phyloP scores from a whole-genome alignment of 2,797 vertebrate genomes.

The Syngnathus rostellatus region DNA sequence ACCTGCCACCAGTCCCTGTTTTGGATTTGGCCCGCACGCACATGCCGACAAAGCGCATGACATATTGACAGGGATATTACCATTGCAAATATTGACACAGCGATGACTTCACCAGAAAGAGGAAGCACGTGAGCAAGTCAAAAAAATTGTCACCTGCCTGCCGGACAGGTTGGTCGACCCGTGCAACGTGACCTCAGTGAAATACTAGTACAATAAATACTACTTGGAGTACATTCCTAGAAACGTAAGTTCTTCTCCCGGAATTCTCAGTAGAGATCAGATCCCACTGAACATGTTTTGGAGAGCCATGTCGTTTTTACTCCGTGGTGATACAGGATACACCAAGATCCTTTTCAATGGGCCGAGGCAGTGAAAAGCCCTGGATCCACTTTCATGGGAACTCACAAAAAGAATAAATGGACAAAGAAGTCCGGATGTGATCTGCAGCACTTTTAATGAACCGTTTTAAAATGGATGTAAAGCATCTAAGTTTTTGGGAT shows the following conservation, averaged over 20 bases:
- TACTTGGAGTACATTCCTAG: not conserved
- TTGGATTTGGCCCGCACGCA: constrained; percentile 20
- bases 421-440: constrained; percentile 13
- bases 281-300: constrained; percentile 17
- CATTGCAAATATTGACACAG: constrained; percentile 70
- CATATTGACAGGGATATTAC: constrained; percentile 57
- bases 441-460: constrained; percentile 3
- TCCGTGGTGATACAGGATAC: constrained; percentile 47
- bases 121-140: constrained; percentile 58
- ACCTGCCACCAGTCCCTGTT: constrained; percentile 26
- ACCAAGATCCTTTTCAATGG: constrained; percentile 48
- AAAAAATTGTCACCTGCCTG: constrained; percentile 44
- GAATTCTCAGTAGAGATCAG: constrained; percentile 6
- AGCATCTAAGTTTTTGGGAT: not conserved
- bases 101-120: constrained; percentile 61
- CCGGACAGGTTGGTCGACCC: constrained; percentile 58
- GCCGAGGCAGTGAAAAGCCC: constrained; percentile 49
- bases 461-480: not conserved
- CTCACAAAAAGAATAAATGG: constrained; percentile 14
- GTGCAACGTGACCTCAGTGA: constrained; percentile 38
- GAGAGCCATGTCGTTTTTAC: constrained; percentile 26
- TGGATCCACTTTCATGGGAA: constrained; percentile 69
- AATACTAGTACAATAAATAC: constrained; percentile 8
- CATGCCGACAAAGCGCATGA: constrained; percentile 21
- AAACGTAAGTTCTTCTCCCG: not conserved